These are phyloP conservation scores for Barypeithes pellucidus DNA, from an alignment of 2,888 invertebrate species.

Conservation along the genomic window DNA sequence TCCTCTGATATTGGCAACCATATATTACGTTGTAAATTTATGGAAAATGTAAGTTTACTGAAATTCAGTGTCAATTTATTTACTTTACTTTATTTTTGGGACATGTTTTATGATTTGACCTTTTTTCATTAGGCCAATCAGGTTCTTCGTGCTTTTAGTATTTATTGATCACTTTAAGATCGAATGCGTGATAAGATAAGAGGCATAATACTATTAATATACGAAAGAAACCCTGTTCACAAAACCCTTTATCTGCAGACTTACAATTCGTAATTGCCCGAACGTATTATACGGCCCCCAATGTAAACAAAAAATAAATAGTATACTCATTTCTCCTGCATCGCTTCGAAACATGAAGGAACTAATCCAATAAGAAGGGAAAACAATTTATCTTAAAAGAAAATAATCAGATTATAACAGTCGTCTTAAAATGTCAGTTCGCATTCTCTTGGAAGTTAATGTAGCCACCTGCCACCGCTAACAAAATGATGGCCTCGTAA, in stretches of 20 bases:
- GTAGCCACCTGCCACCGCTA: slow-evolving; percentile 52
- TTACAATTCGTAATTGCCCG: not conserved
- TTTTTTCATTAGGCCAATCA: too few species aligned
- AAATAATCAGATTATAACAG: slow-evolving; percentile 52
- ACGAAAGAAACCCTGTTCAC: not conserved
- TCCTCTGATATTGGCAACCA: too few species aligned
- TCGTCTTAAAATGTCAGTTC: slow-evolving; percentile 51
- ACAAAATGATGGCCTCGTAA: slow-evolving; percentile 48
- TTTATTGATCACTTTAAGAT: too few species aligned
- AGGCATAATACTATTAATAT: too few species aligned
- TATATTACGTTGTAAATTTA: too few species aligned
- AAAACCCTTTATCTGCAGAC: not conserved
- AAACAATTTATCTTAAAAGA: slow-evolving; percentile 51
- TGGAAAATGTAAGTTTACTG: too few species aligned
- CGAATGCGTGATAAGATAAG: too few species aligned
- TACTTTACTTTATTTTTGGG: too few species aligned
- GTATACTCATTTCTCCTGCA: slow-evolving; percentile 26
- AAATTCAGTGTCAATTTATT: too few species aligned
- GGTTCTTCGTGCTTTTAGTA: too few species aligned
- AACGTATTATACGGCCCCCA: slow-evolving; percentile 2
- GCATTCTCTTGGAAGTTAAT: slow-evolving; percentile 45
- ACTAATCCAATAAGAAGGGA: slow-evolving; percentile 47
- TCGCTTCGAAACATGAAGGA: slow-evolving; percentile 31
- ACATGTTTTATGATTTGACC: too few species aligned
- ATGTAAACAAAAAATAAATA: slow-evolving; percentile 28